Percentiles rank a stretch among this genome's conserved stretches.
phyloP scores from a whole-genome alignment of 2,888 invertebrate species.

The Heteromyza rotundicornis region DNA sequence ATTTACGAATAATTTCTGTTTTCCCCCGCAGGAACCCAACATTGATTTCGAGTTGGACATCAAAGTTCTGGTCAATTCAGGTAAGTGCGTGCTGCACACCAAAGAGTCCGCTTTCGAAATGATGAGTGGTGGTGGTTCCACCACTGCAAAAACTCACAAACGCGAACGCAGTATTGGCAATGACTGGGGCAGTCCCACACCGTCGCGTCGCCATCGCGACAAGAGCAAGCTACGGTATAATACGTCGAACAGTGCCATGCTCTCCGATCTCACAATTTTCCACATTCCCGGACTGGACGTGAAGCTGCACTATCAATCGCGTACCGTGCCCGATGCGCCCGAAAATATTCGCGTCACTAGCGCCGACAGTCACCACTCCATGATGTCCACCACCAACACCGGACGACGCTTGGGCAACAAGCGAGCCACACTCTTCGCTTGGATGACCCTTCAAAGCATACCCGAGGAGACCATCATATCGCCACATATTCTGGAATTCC shows the following conservation, averaged over 20 bases:
- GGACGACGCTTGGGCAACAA: conserved; percentile 73
- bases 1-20: conserved; percentile 50
- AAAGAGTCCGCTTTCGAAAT: conserved; percentile 72
- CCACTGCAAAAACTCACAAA: conserved; percentile 55
- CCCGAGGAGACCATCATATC: conserved; percentile 98
- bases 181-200: conserved; percentile 66
- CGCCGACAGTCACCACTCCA: conserved; percentile 40
- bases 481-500: conserved; percentile 94
- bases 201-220: conserved; percentile 59
- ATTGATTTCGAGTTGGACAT: conserved; percentile 96
- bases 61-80: conserved; percentile 94
- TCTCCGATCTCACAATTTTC: conserved; percentile 84
- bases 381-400: conserved; percentile 27
- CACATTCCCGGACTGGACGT: conserved; percentile 91
- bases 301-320: conserved; percentile 84
- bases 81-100: conserved; percentile 95
- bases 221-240: conserved; percentile 62
- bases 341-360: conserved; percentile 47
- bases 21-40: conserved; percentile 75
- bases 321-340: conserved; percentile 70
- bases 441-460: conserved; percentile 96
- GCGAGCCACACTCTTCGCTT: conserved; percentile 89
- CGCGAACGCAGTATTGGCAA: conserved; percentile 60
- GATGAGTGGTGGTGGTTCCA: conserved; percentile 66
- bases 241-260: conserved; percentile 63